Evolutionary conservation across 2,113 vertebrate species (phyloP).

Genomic region (Osmerus eperlanus): DNA sequence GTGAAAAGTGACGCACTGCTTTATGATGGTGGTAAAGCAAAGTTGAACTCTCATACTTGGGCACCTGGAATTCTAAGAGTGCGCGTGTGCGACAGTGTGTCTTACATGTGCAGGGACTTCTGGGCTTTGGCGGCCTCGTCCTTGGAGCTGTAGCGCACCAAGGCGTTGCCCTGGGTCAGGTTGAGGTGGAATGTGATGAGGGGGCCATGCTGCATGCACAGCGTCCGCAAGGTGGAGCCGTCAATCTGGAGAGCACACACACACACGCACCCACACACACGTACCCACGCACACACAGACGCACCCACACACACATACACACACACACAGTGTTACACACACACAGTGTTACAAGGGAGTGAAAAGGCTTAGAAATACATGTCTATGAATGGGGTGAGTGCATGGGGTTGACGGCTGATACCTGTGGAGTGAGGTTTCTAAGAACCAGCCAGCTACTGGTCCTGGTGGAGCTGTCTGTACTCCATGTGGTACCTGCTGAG

Average conservation of each 20-base stretch:
- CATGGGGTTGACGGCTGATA: conserved; percentile 47
- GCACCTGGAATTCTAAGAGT: no score
- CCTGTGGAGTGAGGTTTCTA: conserved; percentile 98
- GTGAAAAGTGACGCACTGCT: no score
- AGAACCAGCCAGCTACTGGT: conserved; percentile 97
- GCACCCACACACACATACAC: no score
- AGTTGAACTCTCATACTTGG: no score
- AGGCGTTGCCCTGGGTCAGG: conserved; percentile 93
- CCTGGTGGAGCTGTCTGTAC: conserved; percentile 91
- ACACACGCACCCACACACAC: not conserved
- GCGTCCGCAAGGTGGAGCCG: conserved; percentile 90
- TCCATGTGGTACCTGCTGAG: conserved; percentile 89
- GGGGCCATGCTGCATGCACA: conserved; percentile 95
- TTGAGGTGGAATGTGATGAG: conserved; percentile 98
- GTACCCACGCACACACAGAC: no score
- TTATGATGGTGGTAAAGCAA: no score
- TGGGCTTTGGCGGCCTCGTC: conserved; percentile 96
- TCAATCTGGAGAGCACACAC: conserved; percentile 78
- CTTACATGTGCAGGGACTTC: conserved; percentile 96
- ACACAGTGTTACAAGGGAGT: not conserved
- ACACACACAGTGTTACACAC: no score
- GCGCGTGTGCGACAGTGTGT: not conserved
- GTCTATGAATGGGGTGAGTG: not conserved
- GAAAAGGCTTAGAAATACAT: not conserved
- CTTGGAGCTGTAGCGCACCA: conserved; percentile 96